Percentiles rank a stretch among this genome's conserved stretches.
These are phyloP conservation scores for Margarornis squamiger DNA, from an alignment of 2,797 vertebrate species.

Conservation along the genomic window DNA sequence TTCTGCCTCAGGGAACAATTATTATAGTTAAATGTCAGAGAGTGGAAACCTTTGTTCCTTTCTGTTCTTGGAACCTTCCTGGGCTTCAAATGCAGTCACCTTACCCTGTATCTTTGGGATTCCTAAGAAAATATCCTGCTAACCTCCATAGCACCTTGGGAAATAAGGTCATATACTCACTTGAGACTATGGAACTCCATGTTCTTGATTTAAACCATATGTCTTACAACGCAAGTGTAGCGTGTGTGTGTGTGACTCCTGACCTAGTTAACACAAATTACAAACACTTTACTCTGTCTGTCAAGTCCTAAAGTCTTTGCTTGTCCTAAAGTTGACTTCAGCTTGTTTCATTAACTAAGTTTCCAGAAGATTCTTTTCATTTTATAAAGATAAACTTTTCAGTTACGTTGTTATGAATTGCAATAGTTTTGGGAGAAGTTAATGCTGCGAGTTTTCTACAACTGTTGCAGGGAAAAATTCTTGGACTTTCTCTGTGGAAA, in stretches of 20 bases:
- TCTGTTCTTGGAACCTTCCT: neutral
- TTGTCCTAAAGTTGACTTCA: neutral
- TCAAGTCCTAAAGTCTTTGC: neutral
- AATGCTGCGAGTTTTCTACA: neutral
- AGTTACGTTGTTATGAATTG: neutral
- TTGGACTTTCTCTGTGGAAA: neutral
- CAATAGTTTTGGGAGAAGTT: neutral
- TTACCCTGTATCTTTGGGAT: neutral
- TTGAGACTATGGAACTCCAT: neutral
- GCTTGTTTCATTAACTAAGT: neutral
- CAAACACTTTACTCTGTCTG: neutral
- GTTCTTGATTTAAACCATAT: slow-evolving; percentile 5
- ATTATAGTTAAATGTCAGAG: slow-evolving; percentile 1
- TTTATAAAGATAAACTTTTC: neutral
- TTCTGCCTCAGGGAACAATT: neutral
- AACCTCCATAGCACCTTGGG: neutral
- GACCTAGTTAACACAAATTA: neutral
- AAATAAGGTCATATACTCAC: neutral
- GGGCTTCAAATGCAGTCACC: neutral
- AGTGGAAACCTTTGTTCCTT: neutral
- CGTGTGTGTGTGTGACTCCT: neutral
- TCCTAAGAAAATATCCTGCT: neutral
- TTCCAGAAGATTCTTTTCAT: neutral
- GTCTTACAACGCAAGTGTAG: neutral
- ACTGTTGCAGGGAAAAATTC: neutral